Conservation (phyloP, 2,888 invertebrate genomes). For the Drosophila cracens region DNA sequence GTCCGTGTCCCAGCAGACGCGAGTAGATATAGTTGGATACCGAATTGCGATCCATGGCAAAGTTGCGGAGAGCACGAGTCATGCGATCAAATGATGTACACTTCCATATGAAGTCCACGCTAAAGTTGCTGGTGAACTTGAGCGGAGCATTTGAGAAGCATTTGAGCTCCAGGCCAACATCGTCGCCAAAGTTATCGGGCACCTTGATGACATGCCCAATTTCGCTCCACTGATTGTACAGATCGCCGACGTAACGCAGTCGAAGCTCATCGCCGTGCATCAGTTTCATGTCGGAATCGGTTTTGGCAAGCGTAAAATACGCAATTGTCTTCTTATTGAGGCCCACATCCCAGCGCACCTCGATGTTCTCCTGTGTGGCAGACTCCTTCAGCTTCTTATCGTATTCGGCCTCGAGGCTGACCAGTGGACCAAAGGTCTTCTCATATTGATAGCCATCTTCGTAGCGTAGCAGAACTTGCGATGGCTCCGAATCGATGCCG, state of each 20-base stretch:
- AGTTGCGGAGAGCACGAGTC: conserved; percentile 96
- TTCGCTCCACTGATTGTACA: conserved; percentile 98
- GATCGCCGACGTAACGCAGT: conserved; percentile 95
- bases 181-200: conserved; percentile 98
- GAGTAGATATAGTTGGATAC: conserved; percentile 99
- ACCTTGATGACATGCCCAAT: conserved; percentile 99
- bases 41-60: conserved; percentile 97
- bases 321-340: conserved; percentile 99
- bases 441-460: conserved; percentile 99
- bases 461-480: conserved; percentile 91
- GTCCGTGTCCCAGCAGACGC: conserved; percentile 96
- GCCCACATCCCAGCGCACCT: conserved; percentile 99
- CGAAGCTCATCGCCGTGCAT: conserved; percentile 99
- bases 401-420: conserved; percentile 98
- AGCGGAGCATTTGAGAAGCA: conserved; percentile 96
- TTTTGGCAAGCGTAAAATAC: conserved; percentile 98
- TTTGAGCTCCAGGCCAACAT: conserved; percentile 98
- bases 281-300: conserved; percentile 98
- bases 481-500: conserved; percentile 98
- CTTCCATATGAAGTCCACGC: conserved; percentile 99
- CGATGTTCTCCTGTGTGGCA: conserved; percentile 98
- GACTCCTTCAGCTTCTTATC: conserved; percentile 99
- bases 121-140: conserved; percentile 97
- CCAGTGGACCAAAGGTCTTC: conserved; percentile 98
- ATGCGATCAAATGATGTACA: conserved; percentile 99